Conservation (phyloP, 2,888 invertebrate genomes). For the Eupithecia centaureata region DNA sequence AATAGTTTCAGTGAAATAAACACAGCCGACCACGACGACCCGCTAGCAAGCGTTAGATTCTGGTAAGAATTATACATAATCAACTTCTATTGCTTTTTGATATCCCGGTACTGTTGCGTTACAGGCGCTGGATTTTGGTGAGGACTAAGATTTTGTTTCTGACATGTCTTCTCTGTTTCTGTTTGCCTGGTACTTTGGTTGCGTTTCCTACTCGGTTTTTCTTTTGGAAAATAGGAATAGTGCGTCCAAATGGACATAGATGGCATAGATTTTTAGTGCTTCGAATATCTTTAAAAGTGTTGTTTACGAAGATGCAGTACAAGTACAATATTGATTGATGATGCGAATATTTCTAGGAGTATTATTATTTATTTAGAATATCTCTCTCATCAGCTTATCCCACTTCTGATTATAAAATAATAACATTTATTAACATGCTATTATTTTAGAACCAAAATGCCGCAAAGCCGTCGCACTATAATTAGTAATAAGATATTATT, state of each 20-base stretch:
- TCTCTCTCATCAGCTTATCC: neutral
- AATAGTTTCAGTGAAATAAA: constrained; percentile 77
- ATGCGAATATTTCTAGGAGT: neutral
- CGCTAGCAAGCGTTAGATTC: constrained; percentile 78
- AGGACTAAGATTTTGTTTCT: neutral
- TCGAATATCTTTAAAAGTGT: no score
- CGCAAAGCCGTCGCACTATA: neutral
- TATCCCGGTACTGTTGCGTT: neutral
- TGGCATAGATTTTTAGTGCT: no score
- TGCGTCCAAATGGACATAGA: no score
- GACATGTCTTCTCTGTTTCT: constrained; percentile 1
- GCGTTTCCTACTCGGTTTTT: neutral
- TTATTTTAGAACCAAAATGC: neutral
- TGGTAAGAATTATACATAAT: constrained; percentile 63
- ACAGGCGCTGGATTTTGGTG: neutral
- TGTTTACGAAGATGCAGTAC: no score
- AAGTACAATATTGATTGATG: neutral
- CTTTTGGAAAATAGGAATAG: neutral
- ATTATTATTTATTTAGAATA: neutral
- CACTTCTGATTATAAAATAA: neutral
- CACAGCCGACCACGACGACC: constrained; percentile 61
- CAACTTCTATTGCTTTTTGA: neutral
- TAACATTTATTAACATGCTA: no score
- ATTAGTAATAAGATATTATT: neutral
- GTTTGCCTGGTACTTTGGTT: neutral